phyloP scores from a whole-genome alignment of 1,140 invertebrate species.

The Coboldia fuscipes region DNA sequence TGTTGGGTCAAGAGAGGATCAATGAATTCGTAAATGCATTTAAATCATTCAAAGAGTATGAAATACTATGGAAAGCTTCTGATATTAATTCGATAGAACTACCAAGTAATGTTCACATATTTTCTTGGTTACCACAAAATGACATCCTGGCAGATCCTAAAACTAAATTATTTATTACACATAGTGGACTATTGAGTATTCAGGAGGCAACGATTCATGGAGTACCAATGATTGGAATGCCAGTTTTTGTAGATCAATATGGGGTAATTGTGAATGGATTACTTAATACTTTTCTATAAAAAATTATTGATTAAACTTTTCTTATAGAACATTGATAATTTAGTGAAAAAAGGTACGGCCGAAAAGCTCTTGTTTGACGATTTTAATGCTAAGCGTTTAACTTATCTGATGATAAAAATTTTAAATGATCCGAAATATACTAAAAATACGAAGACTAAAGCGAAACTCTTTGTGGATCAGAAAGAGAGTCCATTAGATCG shows the following conservation, averaged over 20 bases:
- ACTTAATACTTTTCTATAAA: too few species aligned
- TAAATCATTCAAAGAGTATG: slow-evolving; percentile 16
- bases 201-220: slow-evolving; percentile 24
- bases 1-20: slow-evolving; percentile 11
- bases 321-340: not conserved
- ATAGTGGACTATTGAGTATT: slow-evolving; percentile 23
- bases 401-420: not conserved
- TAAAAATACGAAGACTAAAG: slow-evolving; percentile 2
- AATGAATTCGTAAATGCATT: slow-evolving; percentile 21
- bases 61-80: slow-evolving; percentile 23
- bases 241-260: slow-evolving; percentile 23
- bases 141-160: slow-evolving; percentile 16
- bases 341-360: not conserved
- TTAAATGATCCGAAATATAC: slow-evolving; percentile 11
- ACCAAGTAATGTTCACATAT: slow-evolving; percentile 24
- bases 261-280: too few species aligned
- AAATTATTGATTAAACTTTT: too few species aligned
- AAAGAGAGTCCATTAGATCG: slow-evolving; percentile 1
- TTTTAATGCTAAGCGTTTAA: too few species aligned
- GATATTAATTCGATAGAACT: slow-evolving; percentile 14
- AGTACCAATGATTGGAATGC: slow-evolving; percentile 24
- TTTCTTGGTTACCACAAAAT: slow-evolving; percentile 20
- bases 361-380: too few species aligned
- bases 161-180: slow-evolving; percentile 10
- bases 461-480: slow-evolving; percentile 1